Base-by-base conservation (phyloP, 1,140 invertebrate species). In the Protaetia brevitarsis region DNA sequence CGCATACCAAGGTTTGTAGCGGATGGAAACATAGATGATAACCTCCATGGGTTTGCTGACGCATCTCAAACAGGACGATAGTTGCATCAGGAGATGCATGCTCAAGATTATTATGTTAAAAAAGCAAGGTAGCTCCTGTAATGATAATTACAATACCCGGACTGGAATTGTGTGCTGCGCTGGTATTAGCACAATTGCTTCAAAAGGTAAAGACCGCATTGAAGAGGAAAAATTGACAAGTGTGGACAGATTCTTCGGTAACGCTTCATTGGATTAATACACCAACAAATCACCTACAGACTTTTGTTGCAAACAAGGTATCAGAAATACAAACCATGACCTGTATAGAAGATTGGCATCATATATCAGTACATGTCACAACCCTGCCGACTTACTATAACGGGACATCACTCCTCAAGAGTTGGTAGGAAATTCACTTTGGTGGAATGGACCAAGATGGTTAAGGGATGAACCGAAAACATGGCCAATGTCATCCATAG, bases 221-320 rank as follows among this genome's bases (percentile, higher is more conserved):
- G 13, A 63, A 56, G 8, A 21, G 27, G 29, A 11, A 45, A 16
- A 51, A 21, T 19, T n/a, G n/a, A 37, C 30, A 19, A 37, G 69
- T 65, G 27, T 73, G 73, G 70, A 66, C 66, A 21, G 70, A 73
- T 65, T 74, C 69, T 2, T 67, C 65, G 36, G 68, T 74, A 28
- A 65, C 68, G 1, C 37, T 76, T 7, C 29, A 68, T 64, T 76
- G 72, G 75, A 62, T 77, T 37, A 61, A 65, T 28, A 67, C 61
- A 41, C 29, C 63, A n/a, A 45, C 72, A 11, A 56, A 68, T 45
- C 11, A 8, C 16, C 72, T 74, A 36, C 77, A 80, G 64, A 74
- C 72, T 1, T 81, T 76, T 69, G 78, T 81, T 0, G 75, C 73
- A 1, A 80, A 78, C 66, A 61, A 78, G 34, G 67, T 79, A 0